These are phyloP conservation scores for Uromys caudimaculatus DNA, from an alignment of 2,797 vertebrate species.

Conservation along the genomic window DNA sequence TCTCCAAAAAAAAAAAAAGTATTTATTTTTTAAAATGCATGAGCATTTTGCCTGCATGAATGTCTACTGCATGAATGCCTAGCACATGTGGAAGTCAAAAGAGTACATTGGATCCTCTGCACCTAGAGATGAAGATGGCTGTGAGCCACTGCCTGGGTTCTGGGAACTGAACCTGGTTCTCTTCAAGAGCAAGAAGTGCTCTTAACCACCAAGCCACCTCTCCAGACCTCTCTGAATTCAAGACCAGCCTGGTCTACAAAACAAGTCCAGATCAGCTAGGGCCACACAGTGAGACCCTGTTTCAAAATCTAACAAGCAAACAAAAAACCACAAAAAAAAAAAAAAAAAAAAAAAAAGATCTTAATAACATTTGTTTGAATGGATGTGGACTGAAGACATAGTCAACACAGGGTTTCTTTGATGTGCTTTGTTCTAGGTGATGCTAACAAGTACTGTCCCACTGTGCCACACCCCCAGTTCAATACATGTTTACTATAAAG, in stretches of 20 bases:
- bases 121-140: neutral
- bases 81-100: neutral
- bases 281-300: neutral
- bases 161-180: neutral
- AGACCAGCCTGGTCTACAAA: neutral
- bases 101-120: neutral
- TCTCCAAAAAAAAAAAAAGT: neutral
- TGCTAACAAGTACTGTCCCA: too few relatives aligned
- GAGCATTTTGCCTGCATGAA: neutral
- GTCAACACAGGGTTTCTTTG: neutral
- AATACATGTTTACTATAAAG: slow-evolving; percentile 14
- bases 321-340: neutral
- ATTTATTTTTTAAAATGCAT: neutral
- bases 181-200: neutral
- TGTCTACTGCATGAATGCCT: neutral
- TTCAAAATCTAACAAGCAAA: neutral
- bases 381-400: neutral
- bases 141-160: neutral
- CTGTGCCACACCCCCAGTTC: neutral
- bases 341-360: neutral
- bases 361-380: slow-evolving; percentile 25
- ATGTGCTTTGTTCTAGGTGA: neutral
- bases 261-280: neutral
- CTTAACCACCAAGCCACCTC: neutral
- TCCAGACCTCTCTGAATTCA: neutral